Evolutionary conservation across 2,797 vertebrate species (phyloP), one percentile per base, ranked within the genome.

Genomic region (Melanotaenia trifasciata): DNA sequence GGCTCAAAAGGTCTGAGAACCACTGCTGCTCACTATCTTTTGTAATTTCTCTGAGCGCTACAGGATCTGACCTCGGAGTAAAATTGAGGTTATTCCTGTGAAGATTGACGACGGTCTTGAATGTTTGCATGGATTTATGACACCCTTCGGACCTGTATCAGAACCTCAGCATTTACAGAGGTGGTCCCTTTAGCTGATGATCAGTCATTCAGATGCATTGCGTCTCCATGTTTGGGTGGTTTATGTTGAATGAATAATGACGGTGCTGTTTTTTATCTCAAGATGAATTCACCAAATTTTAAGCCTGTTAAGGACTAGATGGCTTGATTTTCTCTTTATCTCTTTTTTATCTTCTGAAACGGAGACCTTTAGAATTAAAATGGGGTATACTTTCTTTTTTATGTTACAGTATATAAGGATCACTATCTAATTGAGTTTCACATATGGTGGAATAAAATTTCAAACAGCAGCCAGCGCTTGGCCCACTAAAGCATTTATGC

Each of bases 361-460:
- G 43, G 0, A 45, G 43, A 45, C 18, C 43, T 18, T 45, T 20
- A 16, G 43, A 45, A 20, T n/a, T 20, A 18, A 47, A 47, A n/a
- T 18, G 1, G 13, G 2, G 5, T 20, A 47, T 9, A n/a, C 14
- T 45, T 45, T 18, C 16, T 20, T 47, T 45, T 47, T 47, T 18
- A 20, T 45, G 16, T 18, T 16, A 18, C 4, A 20, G 20, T 13
- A 45, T 56, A 13, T 13, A 28, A 36, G 6, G 62, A 22, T 54
- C 38, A 0, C 33, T 4, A 30, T 61, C 57, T 60, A 63, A 64
- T 58, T 24, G 11, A 82, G 1, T 3, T 32, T 71, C 2, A 36
- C 58, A 71, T 32, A 14, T 2, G 24, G 10, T 13, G 2, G 6
- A 62, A 68, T 35, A 0, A 35, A 65, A 47, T 47, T 72, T 80